phyloP scores from a whole-genome alignment of 2,113 vertebrate genomes.

The Protomyctophum bolini region DNA sequence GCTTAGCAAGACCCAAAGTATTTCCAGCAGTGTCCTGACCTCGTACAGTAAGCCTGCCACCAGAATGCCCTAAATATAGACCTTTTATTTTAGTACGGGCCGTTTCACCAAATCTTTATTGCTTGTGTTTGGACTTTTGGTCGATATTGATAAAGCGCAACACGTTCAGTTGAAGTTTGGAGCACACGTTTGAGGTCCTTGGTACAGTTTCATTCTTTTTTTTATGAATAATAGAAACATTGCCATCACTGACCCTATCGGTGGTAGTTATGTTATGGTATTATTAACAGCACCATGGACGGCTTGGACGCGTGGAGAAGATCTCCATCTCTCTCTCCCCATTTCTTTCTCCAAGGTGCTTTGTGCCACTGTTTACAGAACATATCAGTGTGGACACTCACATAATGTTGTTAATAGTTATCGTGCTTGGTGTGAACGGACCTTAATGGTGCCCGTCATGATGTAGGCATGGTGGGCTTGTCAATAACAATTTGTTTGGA shows the following conservation, averaged over 20 bases:
- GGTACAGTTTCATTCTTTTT: not conserved
- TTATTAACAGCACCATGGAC: not conserved
- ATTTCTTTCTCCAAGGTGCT: not conserved
- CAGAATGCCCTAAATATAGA: not conserved
- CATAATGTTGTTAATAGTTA: not conserved
- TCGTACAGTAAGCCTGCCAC: not conserved
- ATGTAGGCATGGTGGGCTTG: not conserved
- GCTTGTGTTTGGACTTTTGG: not conserved
- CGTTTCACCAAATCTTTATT: not conserved
- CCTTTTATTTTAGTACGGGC: not conserved
- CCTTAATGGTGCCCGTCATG: not conserved
- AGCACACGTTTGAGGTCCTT: not conserved
- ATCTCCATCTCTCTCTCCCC: no score
- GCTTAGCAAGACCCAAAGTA: not conserved
- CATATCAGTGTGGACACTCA: not conserved
- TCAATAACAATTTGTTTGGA: not conserved
- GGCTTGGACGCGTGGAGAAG: not conserved
- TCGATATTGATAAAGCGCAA: not conserved
- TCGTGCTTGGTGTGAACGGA: no score
- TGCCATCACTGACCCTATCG: not conserved
- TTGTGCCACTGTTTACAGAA: not conserved
- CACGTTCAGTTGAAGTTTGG: not conserved
- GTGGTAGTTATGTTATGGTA: not conserved
- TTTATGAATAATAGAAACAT: not conserved
- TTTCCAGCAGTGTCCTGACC: not conserved